phyloP scores from a whole-genome alignment of 1,140 invertebrate species.

The Laupala kohalensis region DNA sequence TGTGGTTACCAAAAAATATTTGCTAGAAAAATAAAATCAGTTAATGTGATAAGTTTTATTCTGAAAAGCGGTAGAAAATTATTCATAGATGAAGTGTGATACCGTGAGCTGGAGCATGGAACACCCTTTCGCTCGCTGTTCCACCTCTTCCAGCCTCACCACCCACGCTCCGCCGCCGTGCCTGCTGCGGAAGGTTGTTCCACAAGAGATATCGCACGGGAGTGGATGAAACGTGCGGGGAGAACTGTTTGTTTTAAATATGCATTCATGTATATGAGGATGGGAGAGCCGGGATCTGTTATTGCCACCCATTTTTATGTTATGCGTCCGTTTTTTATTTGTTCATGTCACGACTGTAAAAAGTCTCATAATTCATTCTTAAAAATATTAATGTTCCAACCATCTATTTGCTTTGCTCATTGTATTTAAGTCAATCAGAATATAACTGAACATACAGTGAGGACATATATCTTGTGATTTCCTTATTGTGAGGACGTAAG shows the following conservation, averaged over 20 bases:
- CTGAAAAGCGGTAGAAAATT: no score
- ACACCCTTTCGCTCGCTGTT: no score
- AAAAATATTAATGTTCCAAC: not conserved
- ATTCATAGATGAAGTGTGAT: no score
- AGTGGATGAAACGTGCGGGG: not conserved
- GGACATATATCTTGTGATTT: no score
- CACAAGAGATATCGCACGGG: not conserved
- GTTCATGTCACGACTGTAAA: not conserved
- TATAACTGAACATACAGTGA: no score
- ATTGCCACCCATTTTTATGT: not conserved
- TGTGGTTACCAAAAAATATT: no score
- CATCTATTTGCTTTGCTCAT: not conserved
- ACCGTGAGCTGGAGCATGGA: no score
- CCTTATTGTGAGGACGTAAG: no score
- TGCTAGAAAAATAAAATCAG: no score
- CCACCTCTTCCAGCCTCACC: no score
- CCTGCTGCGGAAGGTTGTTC: not conserved
- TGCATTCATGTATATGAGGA: not conserved
- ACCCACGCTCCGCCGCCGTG: not conserved
- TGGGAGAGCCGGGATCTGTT: not conserved
- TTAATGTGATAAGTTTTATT: no score
- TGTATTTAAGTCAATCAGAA: not conserved
- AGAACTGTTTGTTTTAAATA: not conserved
- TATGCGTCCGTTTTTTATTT: not conserved
- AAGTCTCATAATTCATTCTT: not conserved